Evolutionary conservation across 2,888 invertebrate genomes (phyloP).

Genomic region (Germaria angustata): DNA sequence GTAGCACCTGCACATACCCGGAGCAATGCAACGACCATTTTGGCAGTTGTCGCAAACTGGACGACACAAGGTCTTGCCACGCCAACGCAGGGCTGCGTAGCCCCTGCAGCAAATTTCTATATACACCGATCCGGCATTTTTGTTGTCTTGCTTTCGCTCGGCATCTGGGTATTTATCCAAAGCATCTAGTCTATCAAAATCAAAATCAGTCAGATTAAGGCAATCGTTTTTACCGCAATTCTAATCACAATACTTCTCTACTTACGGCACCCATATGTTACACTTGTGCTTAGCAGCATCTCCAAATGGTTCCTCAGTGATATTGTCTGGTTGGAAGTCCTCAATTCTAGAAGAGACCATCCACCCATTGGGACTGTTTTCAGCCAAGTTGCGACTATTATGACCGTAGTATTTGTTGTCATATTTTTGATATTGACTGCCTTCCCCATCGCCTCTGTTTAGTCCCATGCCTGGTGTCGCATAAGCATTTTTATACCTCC

Average conservation of each 20-base stretch:
- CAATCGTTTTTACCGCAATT: too few species aligned
- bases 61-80: conserved; percentile 70
- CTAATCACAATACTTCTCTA: conserved; percentile 40
- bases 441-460: conserved; percentile 12
- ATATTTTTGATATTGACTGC: conserved; percentile 20
- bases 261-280: conserved; percentile 77
- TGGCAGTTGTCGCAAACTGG: conserved; percentile 74
- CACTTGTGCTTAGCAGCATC: conserved; percentile 70
- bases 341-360: conserved; percentile 26
- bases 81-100: conserved; percentile 78
- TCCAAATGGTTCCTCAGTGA: background rate
- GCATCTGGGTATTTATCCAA: conserved; percentile 73
- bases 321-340: conserved; percentile 23
- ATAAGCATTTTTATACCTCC: background rate
- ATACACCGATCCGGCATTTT: conserved; percentile 82
- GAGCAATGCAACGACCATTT: conserved; percentile 75
- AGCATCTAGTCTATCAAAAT: conserved; percentile 63
- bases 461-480: background rate
- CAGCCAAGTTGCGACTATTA: conserved; percentile 25
- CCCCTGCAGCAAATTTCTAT: conserved; percentile 87
- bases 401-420: background rate
- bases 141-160: conserved; percentile 71
- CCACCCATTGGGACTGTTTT: conserved; percentile 12
- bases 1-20: conserved; percentile 76
- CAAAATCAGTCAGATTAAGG: background rate